These are phyloP conservation scores for Tortrix viridana DNA, from an alignment of 2,888 invertebrate genomes.

Conservation along the genomic window DNA sequence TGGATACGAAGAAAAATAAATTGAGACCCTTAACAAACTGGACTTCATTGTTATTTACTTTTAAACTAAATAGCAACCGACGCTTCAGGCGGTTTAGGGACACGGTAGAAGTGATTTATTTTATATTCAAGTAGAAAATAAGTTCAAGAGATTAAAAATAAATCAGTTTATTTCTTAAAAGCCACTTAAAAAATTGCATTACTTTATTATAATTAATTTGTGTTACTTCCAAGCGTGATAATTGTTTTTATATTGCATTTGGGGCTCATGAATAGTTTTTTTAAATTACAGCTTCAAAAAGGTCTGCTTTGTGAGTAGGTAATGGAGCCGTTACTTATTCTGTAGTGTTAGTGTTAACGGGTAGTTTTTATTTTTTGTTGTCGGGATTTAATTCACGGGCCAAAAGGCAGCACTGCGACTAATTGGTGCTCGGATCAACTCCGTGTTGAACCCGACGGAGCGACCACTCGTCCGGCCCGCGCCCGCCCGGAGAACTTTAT, in stretches of 20 bases:
- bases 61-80: not conserved
- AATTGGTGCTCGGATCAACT: constrained; percentile 23
- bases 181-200: too few species aligned
- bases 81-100: not conserved
- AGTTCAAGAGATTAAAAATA: too few species aligned
- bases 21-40: constrained; percentile 3
- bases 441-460: constrained; percentile 1
- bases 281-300: not conserved
- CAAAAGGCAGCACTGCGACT: constrained; percentile 16
- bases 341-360: not conserved
- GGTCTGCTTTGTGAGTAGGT: not conserved
- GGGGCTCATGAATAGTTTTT: not conserved
- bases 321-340: not conserved
- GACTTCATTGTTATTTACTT: constrained; percentile 1
- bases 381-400: not conserved
- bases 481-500: constrained; percentile 5
- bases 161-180: too few species aligned
- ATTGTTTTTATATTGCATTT: too few species aligned
- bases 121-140: too few species aligned
- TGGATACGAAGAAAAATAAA: constrained; percentile 12
- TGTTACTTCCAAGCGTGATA: too few species aligned
- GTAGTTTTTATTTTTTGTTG: not conserved
- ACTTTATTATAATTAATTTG: too few species aligned
- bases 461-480: not conserved
- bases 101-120: not conserved